Conservation (phyloP, 1,140 invertebrate species). For the Aphis gossypii region DNA sequence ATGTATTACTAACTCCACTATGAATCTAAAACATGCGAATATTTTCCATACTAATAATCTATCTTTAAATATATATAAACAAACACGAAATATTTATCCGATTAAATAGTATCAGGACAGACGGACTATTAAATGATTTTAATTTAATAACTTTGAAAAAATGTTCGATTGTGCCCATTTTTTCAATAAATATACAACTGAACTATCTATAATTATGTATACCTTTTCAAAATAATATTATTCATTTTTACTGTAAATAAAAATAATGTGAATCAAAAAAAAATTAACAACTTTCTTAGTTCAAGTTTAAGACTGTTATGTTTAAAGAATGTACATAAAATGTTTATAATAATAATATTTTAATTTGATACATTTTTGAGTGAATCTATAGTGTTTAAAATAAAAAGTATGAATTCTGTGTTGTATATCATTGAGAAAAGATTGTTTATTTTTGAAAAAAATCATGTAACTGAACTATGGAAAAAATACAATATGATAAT, state of each 20-base stretch:
- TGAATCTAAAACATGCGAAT: neutral
- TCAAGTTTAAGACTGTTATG: no score
- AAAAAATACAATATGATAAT: neutral
- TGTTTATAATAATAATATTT: neutral
- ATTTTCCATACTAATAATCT: neutral
- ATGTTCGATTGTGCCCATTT: slow-evolving; percentile 34
- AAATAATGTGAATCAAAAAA: no score
- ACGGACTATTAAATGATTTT: neutral
- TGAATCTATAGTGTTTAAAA: neutral
- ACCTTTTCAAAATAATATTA: neutral
- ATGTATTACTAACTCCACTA: neutral
- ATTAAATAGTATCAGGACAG: neutral
- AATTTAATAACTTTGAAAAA: neutral
- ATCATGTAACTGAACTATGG: neutral
- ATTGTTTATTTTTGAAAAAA: neutral
- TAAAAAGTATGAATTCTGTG: no score
- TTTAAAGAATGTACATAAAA: neutral
- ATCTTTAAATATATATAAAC: neutral
- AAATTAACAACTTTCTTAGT: no score
- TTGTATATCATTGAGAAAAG: neutral
- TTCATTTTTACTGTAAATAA: neutral
- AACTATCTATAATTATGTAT: neutral
- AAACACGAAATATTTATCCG: neutral
- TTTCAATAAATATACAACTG: neutral
- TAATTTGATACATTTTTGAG: neutral